Percentiles rank a stretch among this genome's conserved stretches.
phyloP scores from a whole-genome alignment of 2,888 invertebrate genomes.

The Mimas tiliae region DNA sequence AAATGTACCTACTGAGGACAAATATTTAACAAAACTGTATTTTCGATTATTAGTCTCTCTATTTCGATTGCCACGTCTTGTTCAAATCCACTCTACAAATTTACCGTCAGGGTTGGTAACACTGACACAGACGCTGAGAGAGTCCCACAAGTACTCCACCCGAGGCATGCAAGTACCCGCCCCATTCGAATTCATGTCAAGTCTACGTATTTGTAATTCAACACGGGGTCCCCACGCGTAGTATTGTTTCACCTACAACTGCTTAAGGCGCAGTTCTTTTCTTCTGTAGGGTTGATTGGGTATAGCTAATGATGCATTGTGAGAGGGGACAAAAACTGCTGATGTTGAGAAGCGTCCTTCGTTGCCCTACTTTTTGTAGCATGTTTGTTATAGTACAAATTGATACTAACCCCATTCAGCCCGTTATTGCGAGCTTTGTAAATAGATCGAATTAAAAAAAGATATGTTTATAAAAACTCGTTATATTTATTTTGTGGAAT shows the following conservation, averaged over 20 bases:
- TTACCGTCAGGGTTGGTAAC: conserved; percentile 11
- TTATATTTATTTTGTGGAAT: not conserved
- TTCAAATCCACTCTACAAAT: not conserved
- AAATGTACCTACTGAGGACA: too few species aligned
- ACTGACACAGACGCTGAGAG: conserved; percentile 13
- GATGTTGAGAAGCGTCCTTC: not conserved
- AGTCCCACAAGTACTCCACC: conserved; percentile 22
- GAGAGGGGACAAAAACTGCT: conserved; percentile 13
- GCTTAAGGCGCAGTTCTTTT: conserved; percentile 50
- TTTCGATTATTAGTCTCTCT: too few species aligned
- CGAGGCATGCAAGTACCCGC: conserved; percentile 38
- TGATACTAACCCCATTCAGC: not conserved
- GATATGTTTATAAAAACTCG: not conserved
- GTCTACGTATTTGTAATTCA: conserved; percentile 81
- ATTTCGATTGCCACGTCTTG: not conserved
- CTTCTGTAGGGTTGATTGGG: conserved; percentile 28
- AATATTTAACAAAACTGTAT: too few species aligned
- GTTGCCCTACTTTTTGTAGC: conserved; percentile 12
- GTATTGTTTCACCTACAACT: conserved; percentile 77
- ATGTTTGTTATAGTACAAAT: not conserved
- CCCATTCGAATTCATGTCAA: conserved; percentile 80
- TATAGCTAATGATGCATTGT: conserved; percentile 27
- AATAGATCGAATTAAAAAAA: not conserved
- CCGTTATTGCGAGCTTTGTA: not conserved
- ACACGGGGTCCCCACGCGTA: conserved; percentile 67